phyloP scores from a whole-genome alignment of 2,888 invertebrate species.

The Halocaridina rubra region DNA sequence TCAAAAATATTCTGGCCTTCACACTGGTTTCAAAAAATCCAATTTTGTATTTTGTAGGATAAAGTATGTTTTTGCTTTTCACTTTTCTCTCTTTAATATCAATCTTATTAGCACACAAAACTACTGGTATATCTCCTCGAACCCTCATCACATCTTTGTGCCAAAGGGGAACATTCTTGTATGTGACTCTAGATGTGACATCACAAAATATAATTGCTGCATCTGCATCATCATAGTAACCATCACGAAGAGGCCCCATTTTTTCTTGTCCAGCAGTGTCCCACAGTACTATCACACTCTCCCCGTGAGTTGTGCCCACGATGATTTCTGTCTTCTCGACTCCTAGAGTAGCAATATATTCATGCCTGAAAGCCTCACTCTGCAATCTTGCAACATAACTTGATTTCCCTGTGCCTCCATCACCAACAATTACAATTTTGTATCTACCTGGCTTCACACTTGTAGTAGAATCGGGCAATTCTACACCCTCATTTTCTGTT shows the following conservation, averaged over 20 bases:
- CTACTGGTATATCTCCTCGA: slow-evolving; percentile 45
- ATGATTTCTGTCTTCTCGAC: slow-evolving; percentile 51
- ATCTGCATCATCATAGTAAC: slow-evolving; percentile 49
- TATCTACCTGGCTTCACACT: slow-evolving; percentile 12
- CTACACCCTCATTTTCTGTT: neutral
- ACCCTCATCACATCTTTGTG: slow-evolving; percentile 57
- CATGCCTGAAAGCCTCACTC: slow-evolving; percentile 40
- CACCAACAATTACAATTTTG: slow-evolving; percentile 58
- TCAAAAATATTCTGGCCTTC: slow-evolving; percentile 36
- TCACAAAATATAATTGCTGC: slow-evolving; percentile 62
- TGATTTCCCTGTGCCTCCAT: slow-evolving; percentile 62
- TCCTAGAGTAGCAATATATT: slow-evolving; percentile 59
- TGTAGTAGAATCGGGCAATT: slow-evolving; percentile 33
- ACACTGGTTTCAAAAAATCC: slow-evolving; percentile 60
- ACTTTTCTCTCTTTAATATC: slow-evolving; percentile 57
- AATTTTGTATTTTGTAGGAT: slow-evolving; percentile 45
- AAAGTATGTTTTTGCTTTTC: slow-evolving; percentile 38
- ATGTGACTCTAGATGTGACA: slow-evolving; percentile 56
- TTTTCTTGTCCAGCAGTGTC: slow-evolving; percentile 63
- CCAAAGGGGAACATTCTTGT: slow-evolving; percentile 61
- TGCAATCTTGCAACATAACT: slow-evolving; percentile 48
- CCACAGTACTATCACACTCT: slow-evolving; percentile 28
- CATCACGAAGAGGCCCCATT: slow-evolving; percentile 58
- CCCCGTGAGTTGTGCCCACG: slow-evolving; percentile 55
- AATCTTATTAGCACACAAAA: slow-evolving; percentile 59